phyloP scores from a whole-genome alignment of 2,797 vertebrate species.

The Uromys caudimaculatus region DNA sequence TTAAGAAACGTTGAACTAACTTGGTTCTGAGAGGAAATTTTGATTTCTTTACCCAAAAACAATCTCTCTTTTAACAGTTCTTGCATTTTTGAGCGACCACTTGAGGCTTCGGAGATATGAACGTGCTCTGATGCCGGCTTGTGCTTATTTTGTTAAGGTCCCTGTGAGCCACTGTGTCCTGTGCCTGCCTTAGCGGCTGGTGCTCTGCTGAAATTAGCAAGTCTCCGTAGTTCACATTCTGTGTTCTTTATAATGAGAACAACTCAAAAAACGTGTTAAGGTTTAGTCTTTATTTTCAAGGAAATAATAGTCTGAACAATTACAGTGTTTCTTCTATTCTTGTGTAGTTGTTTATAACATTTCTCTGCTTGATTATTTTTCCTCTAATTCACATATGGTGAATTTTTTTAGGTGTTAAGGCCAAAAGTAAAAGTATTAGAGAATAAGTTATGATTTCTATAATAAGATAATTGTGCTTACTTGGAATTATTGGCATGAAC shows the following conservation, averaged over 20 bases:
- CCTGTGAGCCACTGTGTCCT: not conserved
- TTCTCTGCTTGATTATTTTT: slow-evolving; percentile 20
- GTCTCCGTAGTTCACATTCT: not conserved
- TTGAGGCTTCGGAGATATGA: slow-evolving; percentile 11
- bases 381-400: slow-evolving; percentile 16
- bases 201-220: not conserved
- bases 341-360: slow-evolving; percentile 59
- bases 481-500: slow-evolving; percentile 39
- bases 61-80: slow-evolving; percentile 27
- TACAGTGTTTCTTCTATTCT: slow-evolving; percentile 38
- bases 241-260: slow-evolving; percentile 2
- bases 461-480: slow-evolving; percentile 29
- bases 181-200: not conserved
- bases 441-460: slow-evolving; percentile 42
- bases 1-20: slow-evolving; percentile 30
- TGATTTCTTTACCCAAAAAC: slow-evolving; percentile 18
- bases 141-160: not conserved
- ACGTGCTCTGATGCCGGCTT: slow-evolving; percentile 23
- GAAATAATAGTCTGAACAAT: not conserved
- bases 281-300: slow-evolving; percentile 38
- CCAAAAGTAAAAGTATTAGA: slow-evolving; percentile 55
- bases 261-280: not conserved
- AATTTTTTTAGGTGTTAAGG: slow-evolving; percentile 11
- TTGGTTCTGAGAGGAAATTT: slow-evolving; percentile 35
- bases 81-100: slow-evolving; percentile 48